These are phyloP conservation scores for Tiliacea citrago DNA, from an alignment of 2,888 invertebrate genomes.

Conservation along the genomic window DNA sequence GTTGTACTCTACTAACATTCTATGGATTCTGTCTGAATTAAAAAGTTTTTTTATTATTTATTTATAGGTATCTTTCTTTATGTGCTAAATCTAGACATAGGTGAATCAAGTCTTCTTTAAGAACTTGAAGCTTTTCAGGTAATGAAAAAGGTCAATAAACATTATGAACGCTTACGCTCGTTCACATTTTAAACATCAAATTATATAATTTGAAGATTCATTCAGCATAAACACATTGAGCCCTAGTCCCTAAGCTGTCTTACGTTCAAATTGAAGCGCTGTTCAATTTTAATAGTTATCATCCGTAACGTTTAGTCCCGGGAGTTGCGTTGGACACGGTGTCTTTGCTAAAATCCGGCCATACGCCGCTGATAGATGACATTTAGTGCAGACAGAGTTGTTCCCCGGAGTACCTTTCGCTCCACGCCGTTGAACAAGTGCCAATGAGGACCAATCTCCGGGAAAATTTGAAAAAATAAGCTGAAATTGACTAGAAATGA, in stretches of 20 bases:
- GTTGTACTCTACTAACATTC: too few relatives aligned
- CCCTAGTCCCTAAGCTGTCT: constrained; percentile 43
- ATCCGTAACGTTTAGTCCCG: constrained; percentile 77
- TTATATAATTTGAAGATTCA: not conserved
- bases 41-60: too few relatives aligned
- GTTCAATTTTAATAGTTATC: constrained; percentile 73
- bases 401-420: constrained; percentile 86
- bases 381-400: constrained; percentile 87
- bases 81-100: not conserved
- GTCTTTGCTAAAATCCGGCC: constrained; percentile 81
- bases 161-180: not conserved
- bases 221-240: constrained; percentile 25
- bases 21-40: too few relatives aligned
- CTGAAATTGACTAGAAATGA: constrained; percentile 55
- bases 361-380: constrained; percentile 85
- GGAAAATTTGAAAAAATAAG: constrained; percentile 76
- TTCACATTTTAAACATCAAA: not conserved
- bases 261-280: constrained; percentile 57
- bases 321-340: constrained; percentile 81
- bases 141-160: not conserved
- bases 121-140: not conserved
- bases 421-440: constrained; percentile 86
- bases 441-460: constrained; percentile 83
- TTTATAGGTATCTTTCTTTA: too few relatives aligned
- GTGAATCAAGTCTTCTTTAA: not conserved